Percentiles rank a stretch among this genome's conserved stretches.
phyloP scores from a whole-genome alignment of 2,888 invertebrate genomes.

The Eristalis tenax region DNA sequence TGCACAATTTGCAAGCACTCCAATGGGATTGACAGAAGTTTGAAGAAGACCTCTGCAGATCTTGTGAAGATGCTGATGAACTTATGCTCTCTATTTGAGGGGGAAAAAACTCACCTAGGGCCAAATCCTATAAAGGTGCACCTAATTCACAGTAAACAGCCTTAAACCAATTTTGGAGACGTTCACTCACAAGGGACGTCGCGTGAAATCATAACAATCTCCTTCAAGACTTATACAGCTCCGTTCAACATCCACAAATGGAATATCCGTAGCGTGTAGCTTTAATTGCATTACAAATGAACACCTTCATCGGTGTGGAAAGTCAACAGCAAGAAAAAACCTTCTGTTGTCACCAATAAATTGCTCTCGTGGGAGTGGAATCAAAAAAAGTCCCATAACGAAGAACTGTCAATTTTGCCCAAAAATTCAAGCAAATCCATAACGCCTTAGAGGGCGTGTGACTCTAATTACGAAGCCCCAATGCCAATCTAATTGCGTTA shows the following conservation, averaged over 20 bases:
- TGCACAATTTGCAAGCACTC: too few relatives aligned
- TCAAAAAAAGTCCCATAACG: not conserved
- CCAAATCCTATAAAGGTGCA: too few relatives aligned
- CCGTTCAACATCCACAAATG: not conserved
- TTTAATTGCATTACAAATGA: not conserved
- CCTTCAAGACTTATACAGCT: not conserved
- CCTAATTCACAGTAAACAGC: not conserved
- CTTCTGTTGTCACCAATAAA: not conserved
- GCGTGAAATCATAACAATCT: not conserved
- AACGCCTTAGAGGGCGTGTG: conserved; percentile 59
- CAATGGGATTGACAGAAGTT: too few relatives aligned
- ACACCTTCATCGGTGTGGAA: not conserved
- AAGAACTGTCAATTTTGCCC: conserved; percentile 36
- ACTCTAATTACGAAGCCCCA: conserved; percentile 48
- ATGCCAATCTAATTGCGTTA: conserved; percentile 57
- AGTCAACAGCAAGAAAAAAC: not conserved
- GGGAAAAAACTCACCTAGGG: too few relatives aligned
- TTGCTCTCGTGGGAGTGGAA: not conserved
- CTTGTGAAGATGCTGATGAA: too few relatives aligned
- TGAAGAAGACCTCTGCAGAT: too few relatives aligned
- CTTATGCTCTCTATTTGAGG: too few relatives aligned
- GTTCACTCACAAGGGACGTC: not conserved
- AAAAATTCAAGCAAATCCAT: conserved; percentile 44
- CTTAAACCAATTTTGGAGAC: not conserved
- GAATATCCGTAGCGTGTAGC: not conserved